Conservation (phyloP, 1,140 invertebrate genomes). For the Pseudomyrmex cubaensis region DNA sequence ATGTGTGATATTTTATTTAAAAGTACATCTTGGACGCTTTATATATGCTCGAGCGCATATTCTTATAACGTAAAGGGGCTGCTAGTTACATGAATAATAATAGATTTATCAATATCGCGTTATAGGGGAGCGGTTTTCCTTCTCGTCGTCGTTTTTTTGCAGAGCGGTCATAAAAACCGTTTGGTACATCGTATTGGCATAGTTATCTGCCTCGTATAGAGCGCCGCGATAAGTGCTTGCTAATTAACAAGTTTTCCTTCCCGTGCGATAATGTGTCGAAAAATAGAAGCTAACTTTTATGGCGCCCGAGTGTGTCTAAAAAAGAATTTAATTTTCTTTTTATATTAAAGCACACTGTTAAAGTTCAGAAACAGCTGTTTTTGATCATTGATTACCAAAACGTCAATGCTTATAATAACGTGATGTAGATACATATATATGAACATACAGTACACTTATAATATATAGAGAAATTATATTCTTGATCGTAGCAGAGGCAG, state of each 20-base stretch:
- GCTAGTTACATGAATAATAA: constrained; percentile 34
- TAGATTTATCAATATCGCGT: constrained; percentile 50
- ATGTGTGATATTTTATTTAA: constrained; percentile 47
- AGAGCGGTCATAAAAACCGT: constrained; percentile 48
- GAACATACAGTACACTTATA: too few relatives aligned
- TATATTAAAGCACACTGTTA: not conserved
- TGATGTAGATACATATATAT: not conserved
- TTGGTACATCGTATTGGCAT: constrained; percentile 34
- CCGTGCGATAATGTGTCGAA: constrained; percentile 20
- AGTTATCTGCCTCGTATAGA: constrained; percentile 28
- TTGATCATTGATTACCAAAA: constrained; percentile 37
- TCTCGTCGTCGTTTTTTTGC: constrained; percentile 31
- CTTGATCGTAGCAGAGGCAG: constrained; percentile 11
- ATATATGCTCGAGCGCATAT: constrained; percentile 37
- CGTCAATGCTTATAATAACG: not conserved
- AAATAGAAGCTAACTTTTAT: constrained; percentile 14
- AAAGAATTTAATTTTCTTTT: not conserved
- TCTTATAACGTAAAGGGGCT: constrained; percentile 30
- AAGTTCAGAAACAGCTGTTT: constrained; percentile 11
- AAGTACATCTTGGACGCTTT: constrained; percentile 21
- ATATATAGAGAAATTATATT: constrained; percentile 33
- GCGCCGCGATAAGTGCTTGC: constrained; percentile 42
- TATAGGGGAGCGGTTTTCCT: constrained; percentile 17
- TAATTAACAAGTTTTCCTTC: constrained; percentile 59
- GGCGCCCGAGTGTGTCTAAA: not conserved